Percentiles rank a stretch among this genome's conserved stretches.
These are phyloP conservation scores for Brachystomella parvula DNA, from an alignment of 1,140 invertebrate species.

Conservation along the genomic window DNA sequence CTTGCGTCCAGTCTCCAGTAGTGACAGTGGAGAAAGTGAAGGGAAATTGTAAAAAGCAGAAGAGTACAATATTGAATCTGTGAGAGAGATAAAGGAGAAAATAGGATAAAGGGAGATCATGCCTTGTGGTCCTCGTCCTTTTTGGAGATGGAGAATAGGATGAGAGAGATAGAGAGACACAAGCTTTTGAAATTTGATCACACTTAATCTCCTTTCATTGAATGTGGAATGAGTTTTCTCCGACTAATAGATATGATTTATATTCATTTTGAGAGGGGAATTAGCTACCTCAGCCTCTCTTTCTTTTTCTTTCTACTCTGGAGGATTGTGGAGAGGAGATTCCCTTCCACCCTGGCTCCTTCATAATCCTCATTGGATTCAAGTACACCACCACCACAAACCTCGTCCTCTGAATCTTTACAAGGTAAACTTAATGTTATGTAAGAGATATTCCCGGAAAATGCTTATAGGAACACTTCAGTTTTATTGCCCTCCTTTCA, in stretches of 20 bases:
- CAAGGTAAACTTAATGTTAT: background rate
- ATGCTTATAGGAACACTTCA: background rate
- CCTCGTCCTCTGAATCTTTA: background rate
- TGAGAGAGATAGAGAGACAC: background rate
- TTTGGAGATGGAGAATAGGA: background rate
- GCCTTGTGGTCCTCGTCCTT: background rate
- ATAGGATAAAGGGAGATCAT: background rate
- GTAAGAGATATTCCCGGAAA: background rate
- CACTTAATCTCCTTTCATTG: slow-evolving; percentile 32
- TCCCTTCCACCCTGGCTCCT: background rate
- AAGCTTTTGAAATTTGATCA: slow-evolving; percentile 32
- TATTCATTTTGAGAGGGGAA: slow-evolving; percentile 32
- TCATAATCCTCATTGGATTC: background rate
- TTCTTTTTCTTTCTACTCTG: background rate
- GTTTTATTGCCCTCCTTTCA: slow-evolving; percentile 22
- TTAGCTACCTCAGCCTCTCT: slow-evolving; percentile 22
- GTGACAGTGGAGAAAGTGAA: background rate
- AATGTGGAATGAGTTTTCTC: slow-evolving; percentile 32
- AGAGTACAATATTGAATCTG: background rate
- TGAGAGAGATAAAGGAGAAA: background rate
- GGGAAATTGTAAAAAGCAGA: background rate
- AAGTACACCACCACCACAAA: background rate
- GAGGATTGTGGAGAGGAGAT: background rate
- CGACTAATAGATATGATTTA: slow-evolving; percentile 35
- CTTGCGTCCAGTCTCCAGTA: background rate